phyloP scores from a whole-genome alignment of 2,797 vertebrate species.

The Calcarius lapponicus region DNA sequence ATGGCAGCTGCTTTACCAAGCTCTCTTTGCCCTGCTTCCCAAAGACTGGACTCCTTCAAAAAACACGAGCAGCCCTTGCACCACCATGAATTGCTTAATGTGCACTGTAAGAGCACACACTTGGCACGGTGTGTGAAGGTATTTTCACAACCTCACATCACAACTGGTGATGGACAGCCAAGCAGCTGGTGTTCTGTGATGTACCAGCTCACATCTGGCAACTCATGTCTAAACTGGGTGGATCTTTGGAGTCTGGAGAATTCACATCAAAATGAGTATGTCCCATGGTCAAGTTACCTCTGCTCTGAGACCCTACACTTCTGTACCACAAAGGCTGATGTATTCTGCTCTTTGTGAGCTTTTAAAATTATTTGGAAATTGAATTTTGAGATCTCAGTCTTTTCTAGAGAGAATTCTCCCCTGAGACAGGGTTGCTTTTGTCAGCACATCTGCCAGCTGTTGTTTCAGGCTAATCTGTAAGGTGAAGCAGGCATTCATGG shows the following conservation, averaged over 20 bases:
- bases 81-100: fast-evolving
- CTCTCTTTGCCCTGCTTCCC: neutral
- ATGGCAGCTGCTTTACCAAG: neutral
- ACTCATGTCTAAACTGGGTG: neutral
- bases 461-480: neutral
- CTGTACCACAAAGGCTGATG: neutral
- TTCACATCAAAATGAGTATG: neutral
- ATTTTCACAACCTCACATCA: fast-evolving
- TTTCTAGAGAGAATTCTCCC: neutral
- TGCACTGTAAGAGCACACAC: fast-evolving
- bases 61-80: neutral
- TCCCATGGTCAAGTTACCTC: fast-evolving
- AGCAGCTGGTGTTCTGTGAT: neutral
- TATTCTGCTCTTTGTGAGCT: neutral
- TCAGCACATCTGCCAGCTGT: neutral
- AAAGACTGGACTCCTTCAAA: neutral
- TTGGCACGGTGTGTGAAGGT: fast-evolving
- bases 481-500: neutral
- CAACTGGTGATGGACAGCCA: neutral
- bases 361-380: neutral
- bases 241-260: neutral
- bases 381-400: neutral
- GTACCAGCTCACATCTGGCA: neutral
- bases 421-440: neutral
- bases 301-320: neutral